Conservation (phyloP, 2,797 vertebrate species). For the Anguilla pacifica region DNA sequence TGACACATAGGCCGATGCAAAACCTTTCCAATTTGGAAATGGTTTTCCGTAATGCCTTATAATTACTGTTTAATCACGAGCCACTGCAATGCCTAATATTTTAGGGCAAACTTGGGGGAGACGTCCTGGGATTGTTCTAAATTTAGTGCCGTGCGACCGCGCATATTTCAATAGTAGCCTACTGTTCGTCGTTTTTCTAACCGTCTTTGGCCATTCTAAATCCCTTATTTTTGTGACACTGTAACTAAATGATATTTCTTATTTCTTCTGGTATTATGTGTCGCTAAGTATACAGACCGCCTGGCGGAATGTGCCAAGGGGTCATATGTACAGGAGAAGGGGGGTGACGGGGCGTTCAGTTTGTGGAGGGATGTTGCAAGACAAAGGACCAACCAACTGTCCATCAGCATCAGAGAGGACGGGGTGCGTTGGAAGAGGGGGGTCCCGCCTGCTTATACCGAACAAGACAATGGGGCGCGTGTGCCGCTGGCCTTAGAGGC, state of each 20-base stretch:
- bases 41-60: not conserved
- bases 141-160: not conserved
- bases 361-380: constrained; percentile 13
- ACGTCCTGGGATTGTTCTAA: not conserved
- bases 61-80: not conserved
- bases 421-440: constrained; percentile 7
- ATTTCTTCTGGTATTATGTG: not conserved
- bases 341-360: not conserved
- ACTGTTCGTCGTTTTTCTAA: not conserved
- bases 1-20: not conserved
- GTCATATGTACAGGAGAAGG: not conserved
- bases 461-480: constrained; percentile 7
- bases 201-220: not conserved
- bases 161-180: not conserved
- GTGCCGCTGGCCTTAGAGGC: constrained; percentile 5
- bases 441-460: constrained; percentile 12
- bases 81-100: not conserved
- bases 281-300: not conserved
- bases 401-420: not conserved
- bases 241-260: not conserved
- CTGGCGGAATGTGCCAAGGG: constrained; percentile 18
- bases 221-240: not conserved
- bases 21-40: not conserved
- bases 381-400: constrained; percentile 16
- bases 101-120: not conserved